phyloP scores from a whole-genome alignment of 1,140 invertebrate genomes.

The Euschistus heros region DNA sequence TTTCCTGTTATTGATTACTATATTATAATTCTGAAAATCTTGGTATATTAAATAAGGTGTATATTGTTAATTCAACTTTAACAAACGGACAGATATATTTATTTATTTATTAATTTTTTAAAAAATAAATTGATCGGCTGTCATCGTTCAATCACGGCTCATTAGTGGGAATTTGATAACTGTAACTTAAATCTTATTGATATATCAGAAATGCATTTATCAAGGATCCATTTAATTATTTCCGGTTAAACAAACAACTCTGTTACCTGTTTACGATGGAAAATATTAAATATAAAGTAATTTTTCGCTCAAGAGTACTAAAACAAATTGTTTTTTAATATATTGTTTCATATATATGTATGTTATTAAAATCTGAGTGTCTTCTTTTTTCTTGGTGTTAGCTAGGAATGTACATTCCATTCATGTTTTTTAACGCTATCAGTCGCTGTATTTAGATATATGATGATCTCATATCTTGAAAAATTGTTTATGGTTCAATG shows the following conservation, averaged over 20 bases:
- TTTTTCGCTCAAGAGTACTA: not conserved
- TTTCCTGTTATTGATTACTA: too few relatives aligned
- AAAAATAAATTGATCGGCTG: too few relatives aligned
- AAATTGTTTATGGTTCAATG: not conserved
- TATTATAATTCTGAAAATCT: too few relatives aligned
- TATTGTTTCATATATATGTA: not conserved
- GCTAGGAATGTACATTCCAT: slow-evolving; percentile 4
- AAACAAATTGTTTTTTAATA: not conserved
- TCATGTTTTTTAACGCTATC: not conserved
- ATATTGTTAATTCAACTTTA: too few relatives aligned
- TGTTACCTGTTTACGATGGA: not conserved
- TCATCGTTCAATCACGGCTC: not conserved
- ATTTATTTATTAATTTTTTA: too few relatives aligned
- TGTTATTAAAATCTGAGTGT: slow-evolving; percentile 1
- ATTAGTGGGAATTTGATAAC: slow-evolving; percentile 3
- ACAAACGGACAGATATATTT: too few relatives aligned
- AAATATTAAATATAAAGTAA: not conserved
- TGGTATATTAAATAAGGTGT: too few relatives aligned
- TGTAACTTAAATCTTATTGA: not conserved
- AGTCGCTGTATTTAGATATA: not conserved
- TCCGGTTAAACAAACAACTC: not conserved
- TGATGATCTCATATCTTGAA: not conserved
- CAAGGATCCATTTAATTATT: not conserved
- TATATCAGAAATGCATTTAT: slow-evolving; percentile 1
- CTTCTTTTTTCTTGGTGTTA: slow-evolving; percentile 7